These are phyloP conservation scores for Neopelma chrysocephalum DNA, from an alignment of 2,797 vertebrate genomes.

Conservation along the genomic window DNA sequence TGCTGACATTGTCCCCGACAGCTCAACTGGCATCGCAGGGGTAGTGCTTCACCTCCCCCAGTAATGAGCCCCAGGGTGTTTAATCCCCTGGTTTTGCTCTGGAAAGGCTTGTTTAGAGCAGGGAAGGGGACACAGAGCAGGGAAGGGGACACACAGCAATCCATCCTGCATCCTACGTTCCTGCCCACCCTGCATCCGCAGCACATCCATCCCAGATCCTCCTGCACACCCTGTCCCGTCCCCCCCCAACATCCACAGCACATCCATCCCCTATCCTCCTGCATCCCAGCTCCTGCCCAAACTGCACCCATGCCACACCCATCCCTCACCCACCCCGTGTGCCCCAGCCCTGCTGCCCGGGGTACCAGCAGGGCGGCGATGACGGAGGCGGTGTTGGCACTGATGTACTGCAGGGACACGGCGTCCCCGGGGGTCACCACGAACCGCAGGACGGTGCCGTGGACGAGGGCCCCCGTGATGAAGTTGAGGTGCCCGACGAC, in stretches of 20 bases:
- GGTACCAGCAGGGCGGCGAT: conserved; percentile 85
- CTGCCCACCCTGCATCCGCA: background rate
- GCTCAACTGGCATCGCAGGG: accelerated
- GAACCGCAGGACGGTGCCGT: conserved; percentile 86
- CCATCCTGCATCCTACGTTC: background rate
- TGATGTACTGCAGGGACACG: conserved; percentile 78
- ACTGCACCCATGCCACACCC: accelerated
- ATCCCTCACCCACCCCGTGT: background rate
- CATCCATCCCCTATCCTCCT: background rate
- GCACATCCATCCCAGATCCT: background rate
- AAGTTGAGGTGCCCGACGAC: conserved; percentile 91
- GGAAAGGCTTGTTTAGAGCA: background rate
- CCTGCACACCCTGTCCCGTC: too few relatives aligned
- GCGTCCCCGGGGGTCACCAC: conserved; percentile 65
- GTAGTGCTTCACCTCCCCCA: background rate
- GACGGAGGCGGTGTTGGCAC: conserved; percentile 83
- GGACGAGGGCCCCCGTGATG: conserved; percentile 82
- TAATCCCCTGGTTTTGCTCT: background rate
- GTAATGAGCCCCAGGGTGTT: accelerated
- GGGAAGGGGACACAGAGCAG: background rate
- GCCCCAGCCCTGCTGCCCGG: accelerated
- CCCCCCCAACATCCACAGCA: too few relatives aligned
- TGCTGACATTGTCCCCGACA: background rate
- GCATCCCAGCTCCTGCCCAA: background rate
- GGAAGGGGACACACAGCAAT: background rate